phyloP scores from a whole-genome alignment of 2,888 invertebrate species.

The Scaptomyza reducta region DNA sequence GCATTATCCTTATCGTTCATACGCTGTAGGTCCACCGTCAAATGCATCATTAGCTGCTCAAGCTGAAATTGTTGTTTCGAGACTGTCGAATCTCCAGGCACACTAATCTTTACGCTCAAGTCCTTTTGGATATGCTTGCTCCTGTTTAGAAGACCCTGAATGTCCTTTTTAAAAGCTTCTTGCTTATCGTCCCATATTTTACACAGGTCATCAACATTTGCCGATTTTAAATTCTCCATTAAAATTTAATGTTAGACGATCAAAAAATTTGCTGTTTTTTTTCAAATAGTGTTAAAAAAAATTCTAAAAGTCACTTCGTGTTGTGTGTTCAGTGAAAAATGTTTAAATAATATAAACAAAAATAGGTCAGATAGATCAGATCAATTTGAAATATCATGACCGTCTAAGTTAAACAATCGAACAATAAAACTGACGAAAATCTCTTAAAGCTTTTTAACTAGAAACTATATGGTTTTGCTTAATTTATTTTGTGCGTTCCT shows the following conservation, averaged over 20 bases:
- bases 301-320: neutral
- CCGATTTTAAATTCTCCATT: constrained; percentile 22
- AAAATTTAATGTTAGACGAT: neutral
- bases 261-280: neutral
- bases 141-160: constrained; percentile 19
- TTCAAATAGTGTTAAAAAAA: neutral
- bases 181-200: constrained; percentile 28
- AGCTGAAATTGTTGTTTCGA: constrained; percentile 86
- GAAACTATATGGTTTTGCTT: neutral
- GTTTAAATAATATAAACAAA: neutral
- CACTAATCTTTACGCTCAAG: neutral
- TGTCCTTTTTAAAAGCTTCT: constrained; percentile 20
- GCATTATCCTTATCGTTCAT: constrained; percentile 84
- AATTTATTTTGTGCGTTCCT: neutral
- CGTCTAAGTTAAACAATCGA: neutral
- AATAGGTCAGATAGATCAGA: neutral
- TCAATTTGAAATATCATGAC: neutral
- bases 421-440: neutral
- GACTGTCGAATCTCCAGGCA: constrained; percentile 26
- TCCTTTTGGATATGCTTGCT: constrained; percentile 19
- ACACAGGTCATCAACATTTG: constrained; percentile 24
- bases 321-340: constrained; percentile 8
- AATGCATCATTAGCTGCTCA: constrained; percentile 86
- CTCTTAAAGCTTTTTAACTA: neutral
- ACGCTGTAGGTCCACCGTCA: constrained; percentile 86